These are phyloP conservation scores for Drosophila nigricruria DNA, from an alignment of 2,888 invertebrate species.

Conservation along the genomic window DNA sequence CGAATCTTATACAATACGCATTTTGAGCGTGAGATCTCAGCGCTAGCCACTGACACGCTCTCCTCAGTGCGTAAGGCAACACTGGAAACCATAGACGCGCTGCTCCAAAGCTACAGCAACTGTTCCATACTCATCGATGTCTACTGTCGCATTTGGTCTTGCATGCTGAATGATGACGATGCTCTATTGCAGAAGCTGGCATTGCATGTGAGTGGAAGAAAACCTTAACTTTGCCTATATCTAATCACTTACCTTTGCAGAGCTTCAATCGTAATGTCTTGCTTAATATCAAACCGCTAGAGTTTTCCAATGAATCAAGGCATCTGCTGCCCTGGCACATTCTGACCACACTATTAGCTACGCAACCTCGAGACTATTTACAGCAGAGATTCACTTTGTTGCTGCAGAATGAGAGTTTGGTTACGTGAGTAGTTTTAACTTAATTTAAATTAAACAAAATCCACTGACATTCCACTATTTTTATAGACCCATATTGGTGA, in stretches of 20 bases:
- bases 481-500: slow-evolving; percentile 73
- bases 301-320: slow-evolving; percentile 82
- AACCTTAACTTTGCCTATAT: not conserved
- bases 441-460: not conserved
- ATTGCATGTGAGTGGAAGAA: slow-evolving; percentile 66
- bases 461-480: not conserved
- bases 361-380: slow-evolving; percentile 81
- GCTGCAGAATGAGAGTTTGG: slow-evolving; percentile 59
- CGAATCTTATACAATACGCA: slow-evolving; percentile 83
- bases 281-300: slow-evolving; percentile 81
- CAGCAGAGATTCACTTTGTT: slow-evolving; percentile 77
- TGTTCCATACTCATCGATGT: slow-evolving; percentile 83
- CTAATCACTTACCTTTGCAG: slow-evolving; percentile 52
- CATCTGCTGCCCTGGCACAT: slow-evolving; percentile 85
- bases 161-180: slow-evolving; percentile 82
- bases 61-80: slow-evolving; percentile 82
- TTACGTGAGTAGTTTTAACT: slow-evolving; percentile 42
- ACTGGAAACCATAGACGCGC: slow-evolving; percentile 76
- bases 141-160: slow-evolving; percentile 83
- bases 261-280: slow-evolving; percentile 83
- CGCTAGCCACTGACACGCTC: slow-evolving; percentile 75
- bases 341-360: slow-evolving; percentile 76
- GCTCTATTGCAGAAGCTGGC: slow-evolving; percentile 78
- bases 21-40: slow-evolving; percentile 81
- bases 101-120: slow-evolving; percentile 79